These are phyloP conservation scores for Neuroterus valhalla DNA, from an alignment of 1,140 invertebrate species.

Conservation along the genomic window DNA sequence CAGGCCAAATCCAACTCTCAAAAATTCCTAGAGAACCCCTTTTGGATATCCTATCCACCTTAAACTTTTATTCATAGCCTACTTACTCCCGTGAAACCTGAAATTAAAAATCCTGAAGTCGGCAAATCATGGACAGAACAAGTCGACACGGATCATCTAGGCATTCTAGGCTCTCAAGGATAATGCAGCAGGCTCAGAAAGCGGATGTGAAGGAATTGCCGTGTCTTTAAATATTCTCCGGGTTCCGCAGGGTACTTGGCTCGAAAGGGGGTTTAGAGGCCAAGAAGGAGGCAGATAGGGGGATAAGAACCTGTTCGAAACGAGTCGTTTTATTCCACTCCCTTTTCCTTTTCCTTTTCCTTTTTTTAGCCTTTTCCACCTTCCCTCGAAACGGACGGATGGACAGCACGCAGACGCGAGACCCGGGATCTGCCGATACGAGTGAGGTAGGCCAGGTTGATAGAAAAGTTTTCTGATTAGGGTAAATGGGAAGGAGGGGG, in stretches of 20 bases:
- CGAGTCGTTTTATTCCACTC: conserved; percentile 43
- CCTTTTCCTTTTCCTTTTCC: no score
- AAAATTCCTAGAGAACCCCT: no score
- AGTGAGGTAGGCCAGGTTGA: conserved; percentile 65
- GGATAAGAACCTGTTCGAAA: conserved; percentile 52
- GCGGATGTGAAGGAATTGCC: conserved; percentile 46
- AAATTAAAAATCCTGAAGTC: no score
- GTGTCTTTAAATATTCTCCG: conserved; percentile 44
- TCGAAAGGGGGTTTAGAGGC: conserved; percentile 20
- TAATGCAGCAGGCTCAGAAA: conserved; percentile 37
- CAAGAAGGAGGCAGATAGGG: conserved; percentile 25
- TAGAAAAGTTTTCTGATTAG: conserved; percentile 35
- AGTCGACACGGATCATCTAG: no score
- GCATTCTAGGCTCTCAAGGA: no score
- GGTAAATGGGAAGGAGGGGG: conserved; percentile 17
- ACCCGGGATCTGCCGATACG: conserved; percentile 14
- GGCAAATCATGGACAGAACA: no score
- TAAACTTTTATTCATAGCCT: no score
- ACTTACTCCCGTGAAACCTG: no score
- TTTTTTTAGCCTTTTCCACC: conserved; percentile 41
- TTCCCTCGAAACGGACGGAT: conserved; percentile 39
- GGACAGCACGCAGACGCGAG: conserved; percentile 37
- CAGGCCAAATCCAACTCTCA: no score
- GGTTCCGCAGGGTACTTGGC: conserved; percentile 27
- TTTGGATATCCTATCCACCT: no score